These are phyloP conservation scores for Pomatorhinus ruficollis DNA, from an alignment of 2,113 vertebrate species.

Conservation along the genomic window DNA sequence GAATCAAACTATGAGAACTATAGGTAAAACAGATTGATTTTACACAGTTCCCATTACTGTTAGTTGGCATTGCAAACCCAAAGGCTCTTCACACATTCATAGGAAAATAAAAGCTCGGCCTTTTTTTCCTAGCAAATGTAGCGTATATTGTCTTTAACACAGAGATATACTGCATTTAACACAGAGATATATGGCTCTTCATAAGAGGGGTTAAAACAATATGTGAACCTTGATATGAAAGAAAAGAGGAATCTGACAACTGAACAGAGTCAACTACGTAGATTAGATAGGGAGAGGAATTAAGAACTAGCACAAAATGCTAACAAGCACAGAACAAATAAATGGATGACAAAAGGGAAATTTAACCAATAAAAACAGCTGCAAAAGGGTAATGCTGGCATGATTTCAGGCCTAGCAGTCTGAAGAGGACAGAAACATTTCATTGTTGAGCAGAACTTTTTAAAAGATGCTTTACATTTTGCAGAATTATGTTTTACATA, in stretches of 20 bases:
- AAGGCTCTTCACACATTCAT: background rate
- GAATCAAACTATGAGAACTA: background rate
- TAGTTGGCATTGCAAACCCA: background rate
- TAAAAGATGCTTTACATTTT: conserved; percentile 63
- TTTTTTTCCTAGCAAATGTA: background rate
- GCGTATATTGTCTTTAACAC: background rate
- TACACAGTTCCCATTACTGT: background rate
- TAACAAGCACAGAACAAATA: conserved; percentile 69
- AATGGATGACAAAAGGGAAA: conserved; percentile 69
- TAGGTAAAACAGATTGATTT: background rate
- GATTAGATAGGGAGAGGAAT: conserved; percentile 71
- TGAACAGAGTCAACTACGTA: conserved; percentile 3
- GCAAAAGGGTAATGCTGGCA: conserved; percentile 63
- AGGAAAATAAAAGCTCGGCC: background rate
- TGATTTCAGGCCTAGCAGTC: conserved; percentile 57
- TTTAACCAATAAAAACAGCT: conserved; percentile 70
- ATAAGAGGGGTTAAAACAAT: conserved; percentile 15
- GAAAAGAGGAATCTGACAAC: background rate
- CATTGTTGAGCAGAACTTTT: conserved; percentile 58
- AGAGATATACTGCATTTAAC: background rate
- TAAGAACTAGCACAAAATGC: conserved; percentile 62
- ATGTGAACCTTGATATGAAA: background rate
- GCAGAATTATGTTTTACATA: background rate
- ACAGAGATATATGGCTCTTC: background rate
- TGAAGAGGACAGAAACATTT: conserved; percentile 69